Evolutionary conservation across 2,888 invertebrate genomes (phyloP).

Genomic region (Cantharis nigra): DNA sequence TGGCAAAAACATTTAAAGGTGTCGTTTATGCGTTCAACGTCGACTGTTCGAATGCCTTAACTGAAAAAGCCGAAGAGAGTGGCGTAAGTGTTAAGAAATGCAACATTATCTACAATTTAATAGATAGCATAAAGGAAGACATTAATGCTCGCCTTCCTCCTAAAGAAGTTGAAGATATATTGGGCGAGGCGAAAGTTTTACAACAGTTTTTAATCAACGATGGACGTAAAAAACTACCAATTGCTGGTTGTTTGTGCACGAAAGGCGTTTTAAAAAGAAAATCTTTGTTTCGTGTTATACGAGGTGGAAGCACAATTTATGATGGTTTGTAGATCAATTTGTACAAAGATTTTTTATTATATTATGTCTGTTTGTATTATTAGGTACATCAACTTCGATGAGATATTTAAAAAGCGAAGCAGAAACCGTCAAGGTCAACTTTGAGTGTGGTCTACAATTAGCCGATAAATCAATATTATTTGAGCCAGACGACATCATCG

Average conservation of each 20-base stretch:
- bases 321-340: conserved; percentile 62
- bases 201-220: conserved; percentile 82
- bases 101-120: conserved; percentile 91
- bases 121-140: conserved; percentile 85
- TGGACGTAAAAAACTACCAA: conserved; percentile 77
- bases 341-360: background rate
- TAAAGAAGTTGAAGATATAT: conserved; percentile 72
- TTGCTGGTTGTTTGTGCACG: conserved; percentile 87
- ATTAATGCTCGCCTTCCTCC: conserved; percentile 74
- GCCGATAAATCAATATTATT: conserved; percentile 66
- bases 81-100: conserved; percentile 68
- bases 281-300: conserved; percentile 68
- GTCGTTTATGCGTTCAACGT: conserved; percentile 91
- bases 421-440: conserved; percentile 76
- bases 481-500: conserved; percentile 74
- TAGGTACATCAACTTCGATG: conserved; percentile 79
- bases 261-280: conserved; percentile 75
- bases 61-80: conserved; percentile 59
- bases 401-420: conserved; percentile 90
- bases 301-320: conserved; percentile 68
- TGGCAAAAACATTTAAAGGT: conserved; percentile 74
- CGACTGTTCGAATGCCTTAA: conserved; percentile 57
- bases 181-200: conserved; percentile 84
- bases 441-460: conserved; percentile 88
- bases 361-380: conserved; percentile 22